Conservation (phyloP, 2,888 invertebrate genomes). For the Sinhomidia bicolor region DNA sequence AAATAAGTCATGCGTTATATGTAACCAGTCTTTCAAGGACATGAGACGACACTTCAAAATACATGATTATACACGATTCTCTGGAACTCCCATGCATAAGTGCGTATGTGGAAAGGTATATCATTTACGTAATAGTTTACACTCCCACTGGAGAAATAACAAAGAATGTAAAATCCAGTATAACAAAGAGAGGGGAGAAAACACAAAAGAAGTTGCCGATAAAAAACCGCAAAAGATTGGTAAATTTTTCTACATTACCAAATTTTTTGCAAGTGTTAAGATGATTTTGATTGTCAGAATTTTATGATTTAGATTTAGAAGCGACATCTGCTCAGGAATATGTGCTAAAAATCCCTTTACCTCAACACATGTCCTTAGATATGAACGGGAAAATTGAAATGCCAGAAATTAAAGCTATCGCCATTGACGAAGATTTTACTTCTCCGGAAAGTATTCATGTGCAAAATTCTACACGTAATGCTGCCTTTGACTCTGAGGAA, state of each 20-base stretch:
- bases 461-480: no score
- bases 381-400: background rate
- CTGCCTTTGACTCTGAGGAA: no score
- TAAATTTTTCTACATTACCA: no score
- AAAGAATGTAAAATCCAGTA: slow-evolving; percentile 18
- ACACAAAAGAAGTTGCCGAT: background rate
- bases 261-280: no score
- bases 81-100: slow-evolving; percentile 24
- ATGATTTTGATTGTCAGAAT: no score
- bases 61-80: slow-evolving; percentile 5
- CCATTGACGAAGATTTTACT: background rate
- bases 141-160: slow-evolving; percentile 39
- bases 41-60: slow-evolving; percentile 17
- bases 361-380: background rate
- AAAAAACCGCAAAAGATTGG: no score
- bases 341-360: background rate
- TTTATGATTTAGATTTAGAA: no score
- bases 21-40: slow-evolving; percentile 10
- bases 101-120: slow-evolving; percentile 45
- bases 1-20: background rate
- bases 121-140: slow-evolving; percentile 35
- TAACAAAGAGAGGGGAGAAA: background rate
- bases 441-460: background rate
- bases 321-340: no score
- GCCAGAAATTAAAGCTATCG: background rate